Evolutionary conservation across 2,888 invertebrate genomes (phyloP).

Genomic region (Drosophila vallismaia): DNA sequence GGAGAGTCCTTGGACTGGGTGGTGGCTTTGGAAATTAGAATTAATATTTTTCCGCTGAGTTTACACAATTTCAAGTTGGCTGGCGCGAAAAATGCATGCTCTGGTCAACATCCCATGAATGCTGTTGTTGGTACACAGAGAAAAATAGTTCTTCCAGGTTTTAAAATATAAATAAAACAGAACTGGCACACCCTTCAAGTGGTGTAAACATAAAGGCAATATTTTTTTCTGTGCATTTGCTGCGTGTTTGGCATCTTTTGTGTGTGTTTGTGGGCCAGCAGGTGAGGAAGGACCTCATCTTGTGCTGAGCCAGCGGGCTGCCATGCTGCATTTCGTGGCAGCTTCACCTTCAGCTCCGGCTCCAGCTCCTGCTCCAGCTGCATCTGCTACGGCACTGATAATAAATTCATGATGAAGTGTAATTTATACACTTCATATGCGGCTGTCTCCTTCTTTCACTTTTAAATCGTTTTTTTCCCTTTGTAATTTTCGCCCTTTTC

Average conservation of each 20-base stretch:
- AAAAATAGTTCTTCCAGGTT: not conserved
- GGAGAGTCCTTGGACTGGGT: conserved; percentile 12
- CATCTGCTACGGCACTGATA: conserved; percentile 73
- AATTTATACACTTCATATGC: conserved; percentile 79
- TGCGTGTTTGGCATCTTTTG: conserved; percentile 44
- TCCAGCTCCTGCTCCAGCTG: conserved; percentile 52
- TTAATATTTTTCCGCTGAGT: conserved; percentile 73
- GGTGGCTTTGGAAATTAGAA: conserved; percentile 70
- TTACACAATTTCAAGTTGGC: conserved; percentile 75
- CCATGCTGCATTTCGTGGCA: conserved; percentile 64
- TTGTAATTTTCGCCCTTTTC: conserved; percentile 4
- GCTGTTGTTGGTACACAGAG: conserved; percentile 29
- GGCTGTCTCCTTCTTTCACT: conserved; percentile 26
- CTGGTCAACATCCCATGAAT: conserved; percentile 58
- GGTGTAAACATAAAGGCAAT: too few relatives aligned
- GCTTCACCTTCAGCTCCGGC: conserved; percentile 49
- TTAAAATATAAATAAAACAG: not conserved
- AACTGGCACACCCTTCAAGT: too few relatives aligned
- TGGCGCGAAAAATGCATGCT: conserved; percentile 67
- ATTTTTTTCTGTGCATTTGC: conserved; percentile 16
- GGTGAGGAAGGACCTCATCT: conserved; percentile 54
- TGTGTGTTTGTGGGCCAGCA: conserved; percentile 14
- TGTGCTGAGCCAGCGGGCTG: conserved; percentile 69
- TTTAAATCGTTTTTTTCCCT: not conserved
- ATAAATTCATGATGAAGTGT: conserved; percentile 79